A percentile compares a stretch with the other conserved stretches of the same genome.
Evolutionary conservation across 2,797 vertebrate species (phyloP).

Genomic region (Tolypeutes matacus): DNA sequence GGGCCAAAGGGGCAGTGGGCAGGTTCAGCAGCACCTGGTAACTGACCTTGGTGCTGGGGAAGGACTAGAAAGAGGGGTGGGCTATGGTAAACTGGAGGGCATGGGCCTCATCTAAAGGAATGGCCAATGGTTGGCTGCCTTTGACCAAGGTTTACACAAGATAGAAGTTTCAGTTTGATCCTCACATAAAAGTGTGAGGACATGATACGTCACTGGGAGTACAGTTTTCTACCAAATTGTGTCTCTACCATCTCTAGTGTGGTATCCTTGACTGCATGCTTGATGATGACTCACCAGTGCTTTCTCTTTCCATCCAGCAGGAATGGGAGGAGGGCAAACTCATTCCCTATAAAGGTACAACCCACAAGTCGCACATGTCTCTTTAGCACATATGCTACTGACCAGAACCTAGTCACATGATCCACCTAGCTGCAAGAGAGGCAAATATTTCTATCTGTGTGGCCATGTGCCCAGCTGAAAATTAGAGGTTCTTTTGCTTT

Average conservation of each 20-base stretch:
- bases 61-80: not conserved
- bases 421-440: not conserved
- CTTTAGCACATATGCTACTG: not conserved
- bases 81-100: not conserved
- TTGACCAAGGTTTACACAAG: not conserved
- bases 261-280: not conserved
- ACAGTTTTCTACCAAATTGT: not conserved
- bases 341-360: not conserved
- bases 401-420: not conserved
- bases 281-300: too few species aligned
- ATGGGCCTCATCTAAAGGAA: not conserved
- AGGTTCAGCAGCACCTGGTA: not conserved
- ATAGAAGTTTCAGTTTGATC: not conserved
- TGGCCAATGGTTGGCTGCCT: not conserved
- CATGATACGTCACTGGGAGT: not conserved
- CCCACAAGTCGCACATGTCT: fast-evolving
- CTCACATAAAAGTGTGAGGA: not conserved
- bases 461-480: too few species aligned
- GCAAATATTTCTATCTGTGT: not conserved
- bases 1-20: not conserved
- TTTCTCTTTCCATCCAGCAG: not conserved
- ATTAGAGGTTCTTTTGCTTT: not conserved
- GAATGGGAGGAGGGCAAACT: not conserved
- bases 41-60: not conserved
- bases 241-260: not conserved